Base-by-base conservation (phyloP, 2,113 vertebrate species). In the Pterocles burchelli region DNA sequence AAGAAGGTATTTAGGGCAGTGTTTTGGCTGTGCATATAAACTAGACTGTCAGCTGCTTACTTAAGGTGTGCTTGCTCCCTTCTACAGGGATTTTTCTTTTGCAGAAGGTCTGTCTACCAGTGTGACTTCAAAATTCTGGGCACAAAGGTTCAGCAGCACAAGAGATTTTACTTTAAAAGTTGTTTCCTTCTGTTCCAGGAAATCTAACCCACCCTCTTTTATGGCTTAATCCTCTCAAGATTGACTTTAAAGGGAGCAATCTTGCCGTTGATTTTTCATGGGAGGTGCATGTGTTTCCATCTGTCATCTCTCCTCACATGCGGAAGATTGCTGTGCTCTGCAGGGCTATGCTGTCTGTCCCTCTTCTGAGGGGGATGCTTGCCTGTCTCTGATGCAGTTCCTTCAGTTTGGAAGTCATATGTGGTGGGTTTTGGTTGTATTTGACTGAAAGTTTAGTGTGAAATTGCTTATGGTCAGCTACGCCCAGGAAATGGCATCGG, bases 1-100 rank as follows among this genome's bases (percentile, higher is more conserved):
- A 83, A 93, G 87, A 92, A 83, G 1, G 4, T 94, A 85, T 90
- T 97, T 94, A 75, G 89, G 74, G 51, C 88, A 90, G 61, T 75
- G 22, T 72, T 80, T 88, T 85, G 67, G 12, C 58, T 80, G 73
- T 85, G 89, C 73, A 7, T 33, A 31, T 93, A 90, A 90, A 62
- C 24, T 38, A 66, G 86, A 76, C 94, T 88, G 77, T 76, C 54
- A 92, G 17, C 17, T 72, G 7, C 48, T 65, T 76, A 25, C 41
- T 85, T 89, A 33, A 63, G 46, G 45, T 65, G 81, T 80, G 61
- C 63, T 95, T 90, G 65, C 36, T 81, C 31, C 46, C 59, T 86
- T 83, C 49, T 82, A 55, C 85, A 90, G 93, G 93, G 89, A 46
- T 80, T 95, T 74, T 51, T 80, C 66, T 96, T 84, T 89, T 96